A percentile compares a stretch with the other conserved stretches of the same genome.
Evolutionary conservation across 37 sponge, comb jelly and placozoan genomes (phyloP).

Genomic region (Agelas oroides): DNA sequence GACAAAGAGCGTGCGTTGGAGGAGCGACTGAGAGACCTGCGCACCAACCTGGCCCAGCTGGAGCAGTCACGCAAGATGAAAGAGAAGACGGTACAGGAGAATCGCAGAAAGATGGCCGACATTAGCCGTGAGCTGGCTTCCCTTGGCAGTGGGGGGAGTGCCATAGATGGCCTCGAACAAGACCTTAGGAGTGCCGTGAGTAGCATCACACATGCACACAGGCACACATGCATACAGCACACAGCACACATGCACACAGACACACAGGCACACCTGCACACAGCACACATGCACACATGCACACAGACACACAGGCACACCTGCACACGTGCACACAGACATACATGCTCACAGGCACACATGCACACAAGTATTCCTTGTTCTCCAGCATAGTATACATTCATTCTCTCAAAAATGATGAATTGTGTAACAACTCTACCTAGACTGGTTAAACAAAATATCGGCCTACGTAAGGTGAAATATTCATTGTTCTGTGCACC

Average conservation of each 20-base stretch:
- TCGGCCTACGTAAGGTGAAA: too few species aligned
- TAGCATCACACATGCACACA: neutral
- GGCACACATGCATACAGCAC: neutral
- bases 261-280: conserved; percentile 13
- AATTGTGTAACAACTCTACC: too few species aligned
- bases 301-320: too few species aligned
- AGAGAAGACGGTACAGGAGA: conserved; percentile 52
- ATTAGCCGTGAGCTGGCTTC: conserved; percentile 18
- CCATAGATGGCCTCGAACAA: conserved; percentile 53
- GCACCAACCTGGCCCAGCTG: conserved; percentile 52
- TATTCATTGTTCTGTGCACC: neutral
- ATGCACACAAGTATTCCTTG: too few species aligned
- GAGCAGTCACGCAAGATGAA: conserved; percentile 58
- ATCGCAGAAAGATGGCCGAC: conserved; percentile 23
- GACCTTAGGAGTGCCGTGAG: conserved; percentile 62
- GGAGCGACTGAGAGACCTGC: conserved; percentile 53
- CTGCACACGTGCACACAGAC: too few species aligned
- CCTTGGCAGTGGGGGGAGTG: conserved; percentile 51
- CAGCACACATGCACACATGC: too few species aligned
- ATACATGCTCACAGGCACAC: too few species aligned
- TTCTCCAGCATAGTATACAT: too few species aligned
- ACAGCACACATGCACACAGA: conserved; percentile 2
- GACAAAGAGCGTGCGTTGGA: conserved; percentile 39
- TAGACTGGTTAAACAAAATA: too few species aligned
- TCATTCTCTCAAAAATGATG: too few species aligned